Conservation (phyloP, 2,113 vertebrate species). For the Corvus hawaiiensis region DNA sequence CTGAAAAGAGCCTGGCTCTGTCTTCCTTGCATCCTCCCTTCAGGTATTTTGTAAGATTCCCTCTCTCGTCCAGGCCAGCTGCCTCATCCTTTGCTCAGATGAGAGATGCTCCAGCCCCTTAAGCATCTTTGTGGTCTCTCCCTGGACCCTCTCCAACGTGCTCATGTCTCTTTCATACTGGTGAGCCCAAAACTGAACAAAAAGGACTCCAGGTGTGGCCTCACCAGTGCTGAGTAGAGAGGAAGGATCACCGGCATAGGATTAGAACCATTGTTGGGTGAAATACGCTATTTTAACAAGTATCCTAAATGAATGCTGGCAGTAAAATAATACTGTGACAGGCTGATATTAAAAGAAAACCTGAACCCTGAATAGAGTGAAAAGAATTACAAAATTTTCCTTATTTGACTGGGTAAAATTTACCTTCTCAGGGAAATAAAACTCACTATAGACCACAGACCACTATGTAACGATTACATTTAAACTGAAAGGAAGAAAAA, state of each 20-base stretch:
- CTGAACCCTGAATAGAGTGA: not conserved
- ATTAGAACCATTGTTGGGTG: not conserved
- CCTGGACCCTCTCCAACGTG: not conserved
- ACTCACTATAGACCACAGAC: not conserved
- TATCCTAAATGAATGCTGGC: not conserved
- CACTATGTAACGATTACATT: not conserved
- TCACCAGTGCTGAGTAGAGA: not conserved
- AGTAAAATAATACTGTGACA: not conserved
- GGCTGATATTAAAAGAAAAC: not conserved
- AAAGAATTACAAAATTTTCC: not conserved
- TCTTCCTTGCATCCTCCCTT: not conserved
- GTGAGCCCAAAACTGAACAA: not conserved
- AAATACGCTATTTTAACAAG: not conserved
- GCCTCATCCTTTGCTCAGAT: not conserved
- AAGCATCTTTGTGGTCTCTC: not conserved
- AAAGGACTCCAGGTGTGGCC: not conserved
- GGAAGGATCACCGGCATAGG: not conserved
- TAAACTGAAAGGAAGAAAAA: not conserved
- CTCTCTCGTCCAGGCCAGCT: not conserved
- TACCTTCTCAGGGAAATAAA: not conserved
- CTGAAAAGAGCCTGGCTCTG: not conserved
- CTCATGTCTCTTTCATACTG: accelerated
- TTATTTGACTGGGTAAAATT: not conserved
- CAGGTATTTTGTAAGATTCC: not conserved
- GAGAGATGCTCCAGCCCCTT: not conserved